These are phyloP conservation scores for Abramis brama DNA, from an alignment of 2,113 vertebrate species.

Conservation along the genomic window DNA sequence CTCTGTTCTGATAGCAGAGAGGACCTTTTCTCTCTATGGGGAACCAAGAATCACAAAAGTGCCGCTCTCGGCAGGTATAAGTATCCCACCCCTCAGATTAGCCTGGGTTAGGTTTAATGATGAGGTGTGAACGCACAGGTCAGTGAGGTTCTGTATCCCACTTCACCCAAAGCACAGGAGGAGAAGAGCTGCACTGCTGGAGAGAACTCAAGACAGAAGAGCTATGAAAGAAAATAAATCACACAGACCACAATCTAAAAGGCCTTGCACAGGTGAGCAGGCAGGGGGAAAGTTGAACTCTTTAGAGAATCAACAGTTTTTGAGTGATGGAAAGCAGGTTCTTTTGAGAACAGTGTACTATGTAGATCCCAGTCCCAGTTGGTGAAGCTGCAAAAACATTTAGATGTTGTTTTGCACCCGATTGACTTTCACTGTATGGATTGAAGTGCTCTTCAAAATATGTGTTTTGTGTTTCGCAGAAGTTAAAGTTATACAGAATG, in stretches of 20 bases:
- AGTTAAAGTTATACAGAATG: not conserved
- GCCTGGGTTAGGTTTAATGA: constrained; percentile 36
- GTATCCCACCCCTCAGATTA: constrained; percentile 33
- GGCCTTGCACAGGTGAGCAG: not conserved
- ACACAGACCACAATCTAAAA: constrained; percentile 11
- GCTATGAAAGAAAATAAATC: not conserved
- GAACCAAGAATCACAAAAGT: constrained; percentile 47
- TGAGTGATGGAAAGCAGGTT: not conserved
- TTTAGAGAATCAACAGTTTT: not conserved
- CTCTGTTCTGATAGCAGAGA: constrained; percentile 39
- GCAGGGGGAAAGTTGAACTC: not conserved
- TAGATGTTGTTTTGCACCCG: not conserved
- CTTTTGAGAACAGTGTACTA: too few species aligned
- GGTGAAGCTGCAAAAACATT: not conserved
- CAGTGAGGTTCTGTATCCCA: constrained; percentile 43
- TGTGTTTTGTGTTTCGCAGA: not conserved
- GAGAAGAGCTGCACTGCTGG: not conserved
- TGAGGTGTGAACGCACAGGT: constrained; percentile 35
- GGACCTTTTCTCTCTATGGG: constrained; percentile 21
- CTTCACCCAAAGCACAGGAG: constrained; percentile 47
- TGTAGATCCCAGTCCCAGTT: not conserved
- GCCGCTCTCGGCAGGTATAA: constrained; percentile 29
- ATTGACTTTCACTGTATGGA: not conserved
- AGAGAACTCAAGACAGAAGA: constrained; percentile 3
- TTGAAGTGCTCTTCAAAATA: not conserved